Base-by-base conservation (phyloP, 1,140 invertebrate species). In the Heliconius congener region DNA sequence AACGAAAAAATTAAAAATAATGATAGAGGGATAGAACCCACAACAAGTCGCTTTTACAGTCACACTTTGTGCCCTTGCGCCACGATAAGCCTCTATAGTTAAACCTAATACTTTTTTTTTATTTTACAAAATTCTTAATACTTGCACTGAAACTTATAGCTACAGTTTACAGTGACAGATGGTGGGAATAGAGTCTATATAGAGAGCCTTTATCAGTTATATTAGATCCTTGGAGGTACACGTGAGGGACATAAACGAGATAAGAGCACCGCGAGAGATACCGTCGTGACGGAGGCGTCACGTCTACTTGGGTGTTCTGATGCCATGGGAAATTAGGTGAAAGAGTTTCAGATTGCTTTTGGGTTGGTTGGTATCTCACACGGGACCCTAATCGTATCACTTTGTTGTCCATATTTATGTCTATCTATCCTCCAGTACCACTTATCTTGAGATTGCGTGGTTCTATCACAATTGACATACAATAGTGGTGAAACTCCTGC, bases 221-320 rank as follows among this genome's bases (percentile, higher is more conserved):
- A 23, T 66, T 66, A 27, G 27, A 66, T 30, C 60, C 60, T 30
- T n/a, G 23, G 30, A 74, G 52, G 55, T 39, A 75, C 82, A 81
- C 82, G 79, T 81, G 70, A 76, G 39, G 72, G 74, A 73, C 82
- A 81, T 83, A 80, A 83, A 76, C 66, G 73, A 83, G 82, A 81
- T 83, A 79, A 74, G 72, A 42, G 52, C 74, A 42, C 55, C 19
- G 8, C 27, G 27, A 52, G 46, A 76, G 74, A 16, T 16, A 52
- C 23, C 46, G 70, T 83, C 82, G 82, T 83, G 83, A 72, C 71
- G 77, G 18, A 71, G 78, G 76, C 71, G 80, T 70, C 70, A 52
- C 50, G 70, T 73, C 79, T n/a, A 60, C 81, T 74, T 81, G 78
- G 82, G 78, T 83, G 82, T 78, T 78, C 78, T 71, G 60, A 18